Percentiles rank a stretch among this genome's conserved stretches.
phyloP scores from a whole-genome alignment of 2,797 vertebrate genomes.

The Carcharodon carcharias region DNA sequence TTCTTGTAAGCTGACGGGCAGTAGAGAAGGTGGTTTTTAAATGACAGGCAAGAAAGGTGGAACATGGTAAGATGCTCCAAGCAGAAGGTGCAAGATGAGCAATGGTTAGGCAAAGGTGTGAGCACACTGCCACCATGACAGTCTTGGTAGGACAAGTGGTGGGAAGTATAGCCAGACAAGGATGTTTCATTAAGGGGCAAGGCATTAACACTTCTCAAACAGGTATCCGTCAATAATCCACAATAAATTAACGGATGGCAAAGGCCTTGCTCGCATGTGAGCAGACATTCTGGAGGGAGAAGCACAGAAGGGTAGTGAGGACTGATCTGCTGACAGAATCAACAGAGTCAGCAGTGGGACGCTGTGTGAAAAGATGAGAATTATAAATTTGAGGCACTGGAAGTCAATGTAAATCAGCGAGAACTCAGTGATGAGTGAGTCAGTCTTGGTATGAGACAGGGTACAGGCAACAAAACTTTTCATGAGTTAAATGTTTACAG shows the following conservation, averaged over 20 bases:
- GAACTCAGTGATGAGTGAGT: background rate
- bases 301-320: background rate
- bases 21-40: too few relatives aligned
- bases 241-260: too few relatives aligned
- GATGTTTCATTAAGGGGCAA: background rate
- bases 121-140: background rate
- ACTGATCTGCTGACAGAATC: background rate
- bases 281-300: background rate
- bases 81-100: background rate
- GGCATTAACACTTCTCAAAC: too few relatives aligned
- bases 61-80: background rate
- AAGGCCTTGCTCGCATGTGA: background rate
- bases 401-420: background rate
- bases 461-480: background rate
- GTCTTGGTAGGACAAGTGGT: background rate
- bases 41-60: background rate
- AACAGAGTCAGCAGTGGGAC: background rate
- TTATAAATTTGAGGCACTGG: background rate
- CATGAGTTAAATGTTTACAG: background rate
- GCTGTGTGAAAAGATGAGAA: background rate
- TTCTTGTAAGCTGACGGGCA: too few relatives aligned
- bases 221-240: too few relatives aligned
- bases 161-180: background rate
- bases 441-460: background rate
- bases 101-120: too few relatives aligned